Conservation (phyloP, 2,113 vertebrate species). For the Ophthalmolycus amberensis region DNA sequence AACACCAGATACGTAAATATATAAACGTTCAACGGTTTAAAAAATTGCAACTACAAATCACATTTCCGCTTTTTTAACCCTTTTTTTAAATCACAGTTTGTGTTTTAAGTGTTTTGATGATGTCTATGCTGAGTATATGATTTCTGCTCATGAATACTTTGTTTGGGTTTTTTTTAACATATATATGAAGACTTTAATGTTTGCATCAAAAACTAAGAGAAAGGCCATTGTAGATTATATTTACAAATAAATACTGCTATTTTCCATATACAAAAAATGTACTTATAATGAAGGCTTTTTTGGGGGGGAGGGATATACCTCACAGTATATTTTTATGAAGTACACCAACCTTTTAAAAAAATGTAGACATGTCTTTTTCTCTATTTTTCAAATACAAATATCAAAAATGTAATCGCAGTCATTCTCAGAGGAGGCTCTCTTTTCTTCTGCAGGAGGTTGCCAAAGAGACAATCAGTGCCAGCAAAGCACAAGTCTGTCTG, state of each 20-base stretch:
- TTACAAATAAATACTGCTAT: background rate
- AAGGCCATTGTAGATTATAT: background rate
- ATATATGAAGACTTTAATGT: background rate
- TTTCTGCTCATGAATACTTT: background rate
- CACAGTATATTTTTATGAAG: background rate
- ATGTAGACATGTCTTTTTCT: background rate
- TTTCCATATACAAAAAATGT: background rate
- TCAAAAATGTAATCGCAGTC: constrained; percentile 10
- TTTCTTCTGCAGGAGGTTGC: constrained; percentile 39
- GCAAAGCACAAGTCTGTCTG: constrained; percentile 20
- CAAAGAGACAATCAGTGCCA: constrained; percentile 38
- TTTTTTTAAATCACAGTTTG: background rate
- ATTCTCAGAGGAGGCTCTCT: constrained; percentile 2
- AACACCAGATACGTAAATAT: constrained; percentile 47
- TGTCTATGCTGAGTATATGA: background rate
- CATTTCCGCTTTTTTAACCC: background rate
- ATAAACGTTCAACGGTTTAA: constrained; percentile 27
- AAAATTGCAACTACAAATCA: constrained; percentile 3
- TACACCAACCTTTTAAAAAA: background rate
- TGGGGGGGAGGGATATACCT: background rate
- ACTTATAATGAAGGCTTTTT: background rate
- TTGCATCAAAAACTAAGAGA: background rate
- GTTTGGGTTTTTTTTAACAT: background rate
- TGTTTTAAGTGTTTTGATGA: background rate
- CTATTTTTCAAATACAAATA: constrained; percentile 26